Conservation (phyloP, 2,113 vertebrate species). For the Dunckerocampus dactyliophorus region DNA sequence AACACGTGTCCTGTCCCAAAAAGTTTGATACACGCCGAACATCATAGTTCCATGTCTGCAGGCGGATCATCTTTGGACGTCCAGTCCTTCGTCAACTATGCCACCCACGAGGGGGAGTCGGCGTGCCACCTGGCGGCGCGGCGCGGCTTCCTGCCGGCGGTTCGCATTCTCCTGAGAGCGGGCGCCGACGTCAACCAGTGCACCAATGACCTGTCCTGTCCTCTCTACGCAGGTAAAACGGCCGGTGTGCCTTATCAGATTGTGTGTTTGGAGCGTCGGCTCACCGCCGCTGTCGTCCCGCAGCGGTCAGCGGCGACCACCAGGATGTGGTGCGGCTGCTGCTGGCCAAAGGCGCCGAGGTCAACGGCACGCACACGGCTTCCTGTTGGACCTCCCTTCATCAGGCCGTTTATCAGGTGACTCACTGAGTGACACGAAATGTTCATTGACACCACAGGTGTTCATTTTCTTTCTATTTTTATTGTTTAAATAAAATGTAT, state of each 20-base stretch:
- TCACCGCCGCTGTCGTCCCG: no score
- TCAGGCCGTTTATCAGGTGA: slow-evolving; percentile 79
- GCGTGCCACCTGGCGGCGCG: slow-evolving; percentile 81
- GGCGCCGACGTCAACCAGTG: slow-evolving; percentile 74
- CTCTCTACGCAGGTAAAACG: slow-evolving; percentile 83
- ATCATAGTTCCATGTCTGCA: slow-evolving; percentile 20
- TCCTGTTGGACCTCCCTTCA: slow-evolving; percentile 93
- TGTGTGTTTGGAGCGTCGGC: no score
- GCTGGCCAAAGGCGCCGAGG: slow-evolving; percentile 75
- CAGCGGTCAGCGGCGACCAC: slow-evolving; percentile 79
- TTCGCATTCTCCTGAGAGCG: slow-evolving; percentile 76
- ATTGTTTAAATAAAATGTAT: not conserved
- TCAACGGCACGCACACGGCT: slow-evolving; percentile 80
- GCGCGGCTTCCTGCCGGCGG: slow-evolving; percentile 71
- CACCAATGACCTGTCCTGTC: slow-evolving; percentile 80
- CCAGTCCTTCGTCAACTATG: slow-evolving; percentile 69
- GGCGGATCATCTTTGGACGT: slow-evolving; percentile 51
- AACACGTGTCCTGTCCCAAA: no score
- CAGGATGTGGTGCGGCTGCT: slow-evolving; percentile 73
- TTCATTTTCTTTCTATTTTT: not conserved
- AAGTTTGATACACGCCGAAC: no score
- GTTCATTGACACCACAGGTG: no score
- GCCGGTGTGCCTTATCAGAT: no score
- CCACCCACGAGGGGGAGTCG: slow-evolving; percentile 82
- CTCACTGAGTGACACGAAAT: no score